Evolutionary conservation across 2,113 vertebrate species (phyloP), one percentile per base, ranked within the genome.

Genomic region (Scytalopus superciliaris): DNA sequence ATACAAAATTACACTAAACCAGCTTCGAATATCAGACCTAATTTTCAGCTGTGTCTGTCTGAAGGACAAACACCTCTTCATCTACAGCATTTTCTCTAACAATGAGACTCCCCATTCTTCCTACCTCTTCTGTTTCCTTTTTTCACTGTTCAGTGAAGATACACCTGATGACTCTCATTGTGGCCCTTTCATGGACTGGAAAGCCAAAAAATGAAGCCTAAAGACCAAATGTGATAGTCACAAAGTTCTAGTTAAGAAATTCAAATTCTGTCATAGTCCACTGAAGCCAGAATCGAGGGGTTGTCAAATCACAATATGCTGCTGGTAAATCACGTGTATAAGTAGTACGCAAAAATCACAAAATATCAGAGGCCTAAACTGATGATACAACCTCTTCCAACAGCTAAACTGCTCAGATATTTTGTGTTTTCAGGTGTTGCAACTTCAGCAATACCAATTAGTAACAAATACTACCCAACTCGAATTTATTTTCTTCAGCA

Each of bases 181-280:
- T 39, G 39, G n/a, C 0, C 0, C 33, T 53, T 92, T 25, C 25
- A 33, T 50, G 18, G 56, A 40, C 42, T 78, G 44, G 1, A 1
- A 84, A 84, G 44, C 14, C 33, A 63, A 63, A 75, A 63, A 64
- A 49, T 19, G 22, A 81, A 87, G 13, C 39, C 19, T 62, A n/a
- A 70, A 24, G 35, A 74, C 23, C 8, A 35, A 0, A 2, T 35
- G 30, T 62, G 63, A 57, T 63, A 75, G 17, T 75, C 64, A 66
- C 23, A 60, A 52, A 37, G 28, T 66, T 89, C 49, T 77, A 49
- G 40, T 57, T 70, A 72, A 49, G 56, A 82, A 73, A 91, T 78
- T 74, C 19, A 55, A 35, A 62, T 47, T 89, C 52, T 87, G 12
- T 35, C 8, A 1, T 33, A 67, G 21, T 63, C 23, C 35, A n/a